Evolutionary conservation across 2,888 invertebrate genomes (phyloP), one percentile per base, ranked within the genome.

Genomic region (Protonemura montana): DNA sequence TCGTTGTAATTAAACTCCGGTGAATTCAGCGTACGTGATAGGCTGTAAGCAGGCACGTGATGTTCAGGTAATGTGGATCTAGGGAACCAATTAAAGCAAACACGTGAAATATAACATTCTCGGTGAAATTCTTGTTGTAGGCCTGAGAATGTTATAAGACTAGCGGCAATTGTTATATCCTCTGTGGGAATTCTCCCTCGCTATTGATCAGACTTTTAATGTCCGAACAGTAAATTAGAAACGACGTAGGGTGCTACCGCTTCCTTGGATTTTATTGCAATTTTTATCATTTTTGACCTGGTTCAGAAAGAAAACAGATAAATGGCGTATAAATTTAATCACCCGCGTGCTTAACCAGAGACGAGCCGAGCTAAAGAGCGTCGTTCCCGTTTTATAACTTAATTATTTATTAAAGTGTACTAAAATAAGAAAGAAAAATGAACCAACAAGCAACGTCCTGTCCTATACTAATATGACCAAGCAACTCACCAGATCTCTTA

Each of bases 1-100:
- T 78, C 78, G n/a, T 78, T 21, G 21, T 78, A 78, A 78, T 78
- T 5, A 78, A 78, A 78, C 78, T 78, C 27, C 27, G 28, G n/a
- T 78, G 78, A 78, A 78, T 78, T 78, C 26, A 2, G 78, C 78
- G 78, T 5, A 78, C 78, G 78, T 78, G 78, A 78, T 78, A 6
- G 78, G 78, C 78, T 25, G 59, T 21, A 78, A 78, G 78, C n/a
- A 28, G 26, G 78, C 78, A 25, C 78, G 78, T 25, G 78, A 25
- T 13, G 78, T 25, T 2, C 10, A 27, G 78, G 28, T 78, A 78
- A 78, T 25, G 78, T 28, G 78, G 78, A 78, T 28, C 78, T 25
- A 28, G 78, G 78, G 78, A 78, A 78, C 78, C 78, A 78, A 78
- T 78, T 78, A 78, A 78, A 78, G 78, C 78, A 28, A 5, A 26